Conservation (phyloP, 2,113 vertebrate species). For the Pituophis catenifer region DNA sequence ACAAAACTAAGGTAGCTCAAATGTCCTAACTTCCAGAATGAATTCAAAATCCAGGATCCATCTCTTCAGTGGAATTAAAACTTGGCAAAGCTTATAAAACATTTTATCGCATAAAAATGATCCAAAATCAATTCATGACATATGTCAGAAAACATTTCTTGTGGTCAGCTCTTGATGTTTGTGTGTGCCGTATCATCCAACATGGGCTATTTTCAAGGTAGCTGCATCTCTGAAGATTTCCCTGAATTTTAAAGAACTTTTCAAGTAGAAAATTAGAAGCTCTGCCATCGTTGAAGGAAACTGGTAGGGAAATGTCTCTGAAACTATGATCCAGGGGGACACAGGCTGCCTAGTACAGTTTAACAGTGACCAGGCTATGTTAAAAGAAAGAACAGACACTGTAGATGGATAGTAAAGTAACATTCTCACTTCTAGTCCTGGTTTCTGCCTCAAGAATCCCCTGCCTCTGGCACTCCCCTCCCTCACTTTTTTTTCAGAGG, state of each 20-base stretch:
- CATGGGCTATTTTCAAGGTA: not conserved
- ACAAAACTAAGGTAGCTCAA: not conserved
- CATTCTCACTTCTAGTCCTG: not conserved
- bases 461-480: constrained; percentile 7
- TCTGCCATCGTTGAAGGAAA: not conserved
- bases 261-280: not conserved
- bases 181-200: not conserved
- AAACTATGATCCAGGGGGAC: not conserved
- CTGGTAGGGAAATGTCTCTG: not conserved
- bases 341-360: not conserved
- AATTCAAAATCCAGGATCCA: not conserved
- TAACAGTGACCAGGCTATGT: not conserved
- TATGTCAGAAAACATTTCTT: not conserved
- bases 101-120: not conserved
- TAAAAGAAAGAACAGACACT: not conserved
- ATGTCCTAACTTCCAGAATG: not conserved
- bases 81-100: not conserved
- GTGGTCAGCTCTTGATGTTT: not conserved
- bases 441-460: not conserved
- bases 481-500: constrained; percentile 20
- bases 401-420: not conserved
- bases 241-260: not conserved
- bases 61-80: not conserved
- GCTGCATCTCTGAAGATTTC: not conserved
- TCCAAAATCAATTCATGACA: not conserved